Evolutionary conservation across 1,140 invertebrate genomes (phyloP), one percentile per base, ranked within the genome.

Genomic region (Conus betulinus): DNA sequence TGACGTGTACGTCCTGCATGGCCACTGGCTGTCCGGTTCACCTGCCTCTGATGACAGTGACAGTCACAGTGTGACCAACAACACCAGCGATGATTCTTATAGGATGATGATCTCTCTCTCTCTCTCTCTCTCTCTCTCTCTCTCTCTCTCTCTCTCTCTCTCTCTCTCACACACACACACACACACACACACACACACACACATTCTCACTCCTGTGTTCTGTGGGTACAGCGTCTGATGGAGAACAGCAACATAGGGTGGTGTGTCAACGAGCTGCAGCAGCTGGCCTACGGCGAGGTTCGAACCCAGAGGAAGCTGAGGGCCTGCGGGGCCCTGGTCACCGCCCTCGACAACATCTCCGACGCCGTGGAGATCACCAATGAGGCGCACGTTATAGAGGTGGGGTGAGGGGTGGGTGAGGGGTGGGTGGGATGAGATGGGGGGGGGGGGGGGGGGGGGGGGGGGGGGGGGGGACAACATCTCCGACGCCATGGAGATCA

Each of bases 291-390:
- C 87, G 96, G 96, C 57, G 97, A 97, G 76, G 96, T 97, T 15
- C 92, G 96, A 27, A 96, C 96, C 60, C 94, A 94, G 78, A 93
- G 95, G 8, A 96, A 97, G 94, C 94, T 97, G 63, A 94, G 96
- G 51, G 96, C 96, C 7, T 96, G 97, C 3, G 96, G 97, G 91
- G 97, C 97, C n/a, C 96, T 99, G 5, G 97, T 98, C 89, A 96
- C 97, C 39, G 98, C 98, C 52, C 96, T 98, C 55, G 97, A 99
- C 92, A 97, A 97, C 91, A 97, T 97, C 91, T 96, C 97, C 87
- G 98, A 99, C 94, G 96, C 98, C 91, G 97, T 99, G 17, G 97
- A 98, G 85, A 97, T 99, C 81, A 98, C 98, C 55, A 97, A 98
- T 94, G 97, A 97, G 90, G 96, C 97, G 90, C 97, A 97, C 93